Evolutionary conservation across 2,113 vertebrate species (phyloP), one percentile per base, ranked within the genome.

Genomic region (Dromaius novaehollandiae): DNA sequence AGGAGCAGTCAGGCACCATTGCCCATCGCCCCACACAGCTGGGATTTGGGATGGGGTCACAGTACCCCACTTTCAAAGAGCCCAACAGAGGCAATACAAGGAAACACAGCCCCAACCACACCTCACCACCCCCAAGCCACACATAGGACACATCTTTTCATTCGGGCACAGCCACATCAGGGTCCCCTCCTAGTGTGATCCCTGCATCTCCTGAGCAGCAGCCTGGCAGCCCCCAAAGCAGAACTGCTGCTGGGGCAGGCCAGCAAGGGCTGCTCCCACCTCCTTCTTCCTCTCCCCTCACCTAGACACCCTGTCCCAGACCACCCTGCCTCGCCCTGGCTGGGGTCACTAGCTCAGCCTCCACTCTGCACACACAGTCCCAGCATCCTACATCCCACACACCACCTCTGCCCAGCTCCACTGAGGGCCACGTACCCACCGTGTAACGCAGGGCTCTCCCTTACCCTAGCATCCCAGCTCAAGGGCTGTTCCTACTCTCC

Each of bases 1-100:
- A 28, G 11, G 50, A 88, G 95, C 78, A 20, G 86, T 96, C 95
- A 89, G 82, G 89, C 95, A 88, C 78, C 5, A 2, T 69, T 46
- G 40, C 87, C 79, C 36, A 25, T 61, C 88, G 82, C 78, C 50
- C 77, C 21, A 36, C 76, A 40, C 34, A 82, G 66, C 70, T 77
- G 71, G 56, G 34, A 14, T 80, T 88, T 74, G 79, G 50, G 82
- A 85, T 66, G 26, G 55, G 30, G 21, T 55, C 71, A 77, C 38
- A 78, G 22, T 56, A 83, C 44, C 53, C 68, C 70, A 36, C 11
- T 81, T 78, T 90, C 55, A 86, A 77, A 90, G 83, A 64, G 85
- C 68, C 76, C 88, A 79, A 85, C 9, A 48, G 32, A 90, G 73
- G 38, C 71, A 92, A 26, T 61, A 53, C 83, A 71, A 92, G 83